Evolutionary conservation across 1,140 invertebrate species (phyloP), one percentile per base, ranked within the genome.

Genomic region (Sarcophaga bullata): DNA sequence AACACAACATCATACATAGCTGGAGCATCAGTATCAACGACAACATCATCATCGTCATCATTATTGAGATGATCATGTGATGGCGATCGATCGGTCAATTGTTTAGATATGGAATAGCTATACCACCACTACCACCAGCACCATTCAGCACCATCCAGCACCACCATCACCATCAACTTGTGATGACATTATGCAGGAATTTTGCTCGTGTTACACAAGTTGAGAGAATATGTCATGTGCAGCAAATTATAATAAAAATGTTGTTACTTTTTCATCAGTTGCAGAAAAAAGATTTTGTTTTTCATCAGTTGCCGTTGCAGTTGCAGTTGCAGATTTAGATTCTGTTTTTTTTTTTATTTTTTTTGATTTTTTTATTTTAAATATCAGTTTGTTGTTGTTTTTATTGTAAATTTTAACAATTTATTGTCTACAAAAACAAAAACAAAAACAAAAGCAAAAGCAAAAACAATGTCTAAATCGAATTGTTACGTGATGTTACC

Each of bases 41-140:
- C 84, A 84, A 81, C 84, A 82, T 85, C 82, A 68, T 82, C 82
- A 75, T 81, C 50, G 80, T 85, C 83, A 75, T 85, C 73, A 8
- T 80, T 19, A 15, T 73, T 37, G 0, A 13, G 25, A 15, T 73
- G 11, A n/a, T 48, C 46, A 76, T 48, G 1, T 78, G 15, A 50
- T 75, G 13, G 25, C 50, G 46, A 76, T 58, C 50, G 46, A 76
- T 58, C 52, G 50, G 75, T 78, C 75, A 78, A 52, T 78, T 78
- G 75, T 68, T 68, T 68, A 68, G 62, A 68, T n/a, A 68, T n/a
- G 9, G 75, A 72, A 72, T 72, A 72, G 62, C 19, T 19, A 72
- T 19, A 25, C 37, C 8, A 25, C 25, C 4, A 37, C 25, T 4
- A 37, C 25, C 25, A 37, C 25, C 25, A 37, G 1, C 25, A 37